Evolutionary conservation across 30 jellyfish, hydroid and myxozoan genomes (phyloP), one percentile per base, ranked within the genome.

Genomic region (Nemopilema nomurai): DNA sequence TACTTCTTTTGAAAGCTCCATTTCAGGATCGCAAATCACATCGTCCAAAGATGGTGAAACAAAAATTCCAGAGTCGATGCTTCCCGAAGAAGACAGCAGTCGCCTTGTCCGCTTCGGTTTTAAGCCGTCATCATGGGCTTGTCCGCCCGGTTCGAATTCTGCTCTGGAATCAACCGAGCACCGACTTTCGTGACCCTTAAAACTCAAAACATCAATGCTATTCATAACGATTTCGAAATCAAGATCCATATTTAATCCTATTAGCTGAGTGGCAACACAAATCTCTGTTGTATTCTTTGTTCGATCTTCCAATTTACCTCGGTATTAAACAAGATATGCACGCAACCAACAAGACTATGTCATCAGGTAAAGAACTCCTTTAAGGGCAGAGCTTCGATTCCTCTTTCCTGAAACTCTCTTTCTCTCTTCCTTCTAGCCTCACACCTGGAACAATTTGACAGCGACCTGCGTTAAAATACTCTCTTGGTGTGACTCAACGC

Each of bases 1-100:
- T 22, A 30, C 19, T 49, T 41, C 82, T 7, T 71, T 66, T 71
- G 30, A 19, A 6, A 17, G 21, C 30, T 28, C 32, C 32, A 67
- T 67, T 16, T 67, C 51, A 17, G 76, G 13, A 13, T 41, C 57
- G 13, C 13, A 19, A 20, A 67, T 18, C 21, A 67, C 23, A 0
- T 28, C 21, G 21, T 67, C 51, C 0, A 67, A 32, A 28, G 20
- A 28, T 31, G 41, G 69, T 3, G 71, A 74, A 25, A 74, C 33
- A 24, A 49, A 74, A 4, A 74, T 74, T 33, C 84, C 84, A 0
- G 84, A 74, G 33, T 74, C 84, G 28, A 74, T 49, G 8, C 70
- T 41, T 1, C 32, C 41, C 0, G 84, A 31, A 28, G 84, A 74
- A 3, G 33, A 21, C 30, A 74, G 51, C 29, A 66, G 69, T 67